These are phyloP conservation scores for Girardinus metallicus DNA, from an alignment of 2,797 vertebrate genomes.

Conservation along the genomic window DNA sequence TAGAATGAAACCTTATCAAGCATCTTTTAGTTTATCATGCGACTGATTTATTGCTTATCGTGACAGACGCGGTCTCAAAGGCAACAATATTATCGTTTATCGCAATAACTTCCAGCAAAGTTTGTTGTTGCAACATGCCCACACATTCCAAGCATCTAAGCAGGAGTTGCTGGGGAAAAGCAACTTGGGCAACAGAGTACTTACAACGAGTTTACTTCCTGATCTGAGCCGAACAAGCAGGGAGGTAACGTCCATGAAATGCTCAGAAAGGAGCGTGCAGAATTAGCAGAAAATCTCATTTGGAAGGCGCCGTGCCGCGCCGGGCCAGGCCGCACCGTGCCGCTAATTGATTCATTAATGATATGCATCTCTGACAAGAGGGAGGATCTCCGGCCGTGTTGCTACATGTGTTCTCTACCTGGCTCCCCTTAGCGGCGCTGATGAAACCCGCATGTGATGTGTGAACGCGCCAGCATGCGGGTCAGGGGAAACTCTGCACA, in stretches of 20 bases:
- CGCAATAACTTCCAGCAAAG: too few relatives aligned
- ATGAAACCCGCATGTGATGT: constrained; percentile 83
- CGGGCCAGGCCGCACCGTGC: not conserved
- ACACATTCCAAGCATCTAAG: not conserved
- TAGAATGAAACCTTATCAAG: too few relatives aligned
- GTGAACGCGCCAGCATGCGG: constrained; percentile 36
- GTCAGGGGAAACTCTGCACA: constrained; percentile 79
- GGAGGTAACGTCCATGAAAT: constrained; percentile 70
- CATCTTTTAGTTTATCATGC: too few relatives aligned
- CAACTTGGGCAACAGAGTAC: constrained; percentile 15
- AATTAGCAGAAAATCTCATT: constrained; percentile 81
- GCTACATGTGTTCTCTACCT: constrained; percentile 74
- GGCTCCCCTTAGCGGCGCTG: constrained; percentile 83
- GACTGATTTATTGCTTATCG: too few relatives aligned
- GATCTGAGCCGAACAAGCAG: constrained; percentile 35
- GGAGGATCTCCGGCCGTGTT: constrained; percentile 71
- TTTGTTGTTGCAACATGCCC: too few relatives aligned
- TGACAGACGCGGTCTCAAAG: too few relatives aligned
- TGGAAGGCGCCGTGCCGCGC: constrained; percentile 13
- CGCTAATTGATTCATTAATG: constrained; percentile 85
- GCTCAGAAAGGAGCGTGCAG: constrained; percentile 52
- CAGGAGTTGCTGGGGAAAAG: constrained; percentile 6
- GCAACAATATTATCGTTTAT: too few relatives aligned
- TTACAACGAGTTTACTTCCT: constrained; percentile 42
- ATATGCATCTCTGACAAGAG: constrained; percentile 83